Conservation (phyloP, 2,113 vertebrate species). For the Microcebus lehilahytsara region DNA sequence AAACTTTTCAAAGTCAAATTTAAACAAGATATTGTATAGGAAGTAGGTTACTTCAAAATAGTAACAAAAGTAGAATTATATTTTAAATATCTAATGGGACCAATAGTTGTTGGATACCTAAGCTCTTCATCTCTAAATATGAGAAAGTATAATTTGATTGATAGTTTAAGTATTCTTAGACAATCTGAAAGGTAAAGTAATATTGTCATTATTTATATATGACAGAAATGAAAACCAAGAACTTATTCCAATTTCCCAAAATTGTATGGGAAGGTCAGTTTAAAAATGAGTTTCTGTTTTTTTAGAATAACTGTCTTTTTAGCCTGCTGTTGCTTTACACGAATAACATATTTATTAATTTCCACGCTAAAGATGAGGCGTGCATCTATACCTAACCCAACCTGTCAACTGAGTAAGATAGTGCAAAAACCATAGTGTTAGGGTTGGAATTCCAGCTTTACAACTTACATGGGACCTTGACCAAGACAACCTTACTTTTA, state of each 20-base stretch:
- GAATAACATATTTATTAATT: not conserved
- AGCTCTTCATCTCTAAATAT: not conserved
- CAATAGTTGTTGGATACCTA: not conserved
- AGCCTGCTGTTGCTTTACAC: not conserved
- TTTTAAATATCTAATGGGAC: not conserved
- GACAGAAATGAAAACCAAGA: not conserved
- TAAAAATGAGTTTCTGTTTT: not conserved
- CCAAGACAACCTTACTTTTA: not conserved
- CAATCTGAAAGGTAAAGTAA: not conserved
- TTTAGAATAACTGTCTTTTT: not conserved
- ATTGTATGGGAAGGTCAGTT: not conserved
- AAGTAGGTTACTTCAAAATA: not conserved
- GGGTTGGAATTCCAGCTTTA: not conserved
- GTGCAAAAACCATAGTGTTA: not conserved
- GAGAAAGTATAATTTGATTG: not conserved
- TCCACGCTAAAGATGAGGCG: not conserved
- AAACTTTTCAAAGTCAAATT: not conserved
- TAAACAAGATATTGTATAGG: not conserved
- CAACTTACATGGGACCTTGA: not conserved
- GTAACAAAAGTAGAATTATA: not conserved
- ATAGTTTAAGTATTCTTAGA: not conserved
- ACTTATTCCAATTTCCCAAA: not conserved
- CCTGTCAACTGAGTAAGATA: not conserved
- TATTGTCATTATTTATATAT: not conserved
- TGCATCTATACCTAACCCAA: not conserved